Conservation (phyloP, 2,113 vertebrate genomes). For the Festucalex cinctus region DNA sequence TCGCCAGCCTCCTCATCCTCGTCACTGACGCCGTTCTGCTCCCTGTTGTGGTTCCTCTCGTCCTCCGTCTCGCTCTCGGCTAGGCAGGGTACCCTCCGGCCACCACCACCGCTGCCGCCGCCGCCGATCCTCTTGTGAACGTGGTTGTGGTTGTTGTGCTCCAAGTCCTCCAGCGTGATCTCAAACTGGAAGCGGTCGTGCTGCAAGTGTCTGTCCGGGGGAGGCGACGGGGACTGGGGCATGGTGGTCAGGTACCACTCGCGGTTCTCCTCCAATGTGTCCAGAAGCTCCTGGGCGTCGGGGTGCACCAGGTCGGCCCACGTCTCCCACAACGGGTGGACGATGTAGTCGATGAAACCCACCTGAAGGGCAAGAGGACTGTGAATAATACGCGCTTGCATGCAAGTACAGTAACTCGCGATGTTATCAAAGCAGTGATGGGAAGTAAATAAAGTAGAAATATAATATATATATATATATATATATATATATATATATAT, state of each 20-base stretch:
- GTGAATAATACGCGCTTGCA: background rate
- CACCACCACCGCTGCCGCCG: no score
- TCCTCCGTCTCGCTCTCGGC: conserved; percentile 16
- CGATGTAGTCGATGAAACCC: conserved; percentile 86
- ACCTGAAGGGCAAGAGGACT: conserved; percentile 63
- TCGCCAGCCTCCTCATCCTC: conserved; percentile 24
- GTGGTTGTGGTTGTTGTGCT: conserved; percentile 67
- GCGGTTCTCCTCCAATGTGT: conserved; percentile 87
- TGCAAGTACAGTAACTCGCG: background rate
- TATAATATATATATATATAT: no score
- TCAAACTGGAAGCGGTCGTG: conserved; percentile 82
- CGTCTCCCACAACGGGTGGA: conserved; percentile 88
- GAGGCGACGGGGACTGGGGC: conserved; percentile 77
- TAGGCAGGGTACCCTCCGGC: no score
- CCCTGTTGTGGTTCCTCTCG: conserved; percentile 54
- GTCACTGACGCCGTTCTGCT: conserved; percentile 50
- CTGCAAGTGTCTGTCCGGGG: conserved; percentile 52
- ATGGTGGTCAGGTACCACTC: conserved; percentile 91
- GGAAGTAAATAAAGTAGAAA: no score
- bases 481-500: no score
- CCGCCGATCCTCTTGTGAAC: conserved; percentile 22
- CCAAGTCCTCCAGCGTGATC: conserved; percentile 77
- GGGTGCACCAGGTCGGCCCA: conserved; percentile 89
- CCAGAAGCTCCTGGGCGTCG: conserved; percentile 85
- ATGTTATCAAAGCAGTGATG: background rate